Evolutionary conservation across 1,140 invertebrate genomes (phyloP).

Genomic region (Nebria ingens): DNA sequence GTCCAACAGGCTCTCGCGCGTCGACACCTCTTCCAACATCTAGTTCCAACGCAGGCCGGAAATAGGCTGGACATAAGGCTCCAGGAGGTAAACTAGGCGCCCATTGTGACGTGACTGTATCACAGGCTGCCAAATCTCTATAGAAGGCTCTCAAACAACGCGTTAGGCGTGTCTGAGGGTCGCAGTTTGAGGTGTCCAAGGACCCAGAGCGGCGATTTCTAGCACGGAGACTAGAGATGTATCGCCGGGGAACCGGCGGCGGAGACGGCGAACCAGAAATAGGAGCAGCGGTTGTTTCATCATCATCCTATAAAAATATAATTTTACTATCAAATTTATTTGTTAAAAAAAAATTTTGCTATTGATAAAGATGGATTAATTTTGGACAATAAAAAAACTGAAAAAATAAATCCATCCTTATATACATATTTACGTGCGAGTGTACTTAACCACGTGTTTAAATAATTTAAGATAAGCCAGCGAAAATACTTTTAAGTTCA

Average conservation of each 20-base stretch:
- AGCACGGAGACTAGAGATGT: neutral
- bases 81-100: constrained; percentile 23
- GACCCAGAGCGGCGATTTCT: neutral
- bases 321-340: neutral
- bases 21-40: neutral
- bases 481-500: too few relatives aligned
- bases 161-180: constrained; percentile 14
- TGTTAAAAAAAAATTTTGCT: neutral
- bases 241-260: neutral
- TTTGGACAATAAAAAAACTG: neutral
- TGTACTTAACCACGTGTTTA: neutral
- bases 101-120: constrained; percentile 20
- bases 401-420: neutral
- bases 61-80: constrained; percentile 21
- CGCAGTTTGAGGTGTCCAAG: neutral
- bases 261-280: neutral
- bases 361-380: neutral
- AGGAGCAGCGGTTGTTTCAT: neutral
- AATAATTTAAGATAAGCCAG: neutral
- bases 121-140: constrained; percentile 22
- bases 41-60: constrained; percentile 22
- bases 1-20: neutral
- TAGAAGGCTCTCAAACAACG: constrained; percentile 23
- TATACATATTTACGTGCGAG: neutral
- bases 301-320: constrained; percentile 2